Evolutionary conservation across 2,113 vertebrate species (phyloP).

Genomic region (Heloderma charlesbogerti): DNA sequence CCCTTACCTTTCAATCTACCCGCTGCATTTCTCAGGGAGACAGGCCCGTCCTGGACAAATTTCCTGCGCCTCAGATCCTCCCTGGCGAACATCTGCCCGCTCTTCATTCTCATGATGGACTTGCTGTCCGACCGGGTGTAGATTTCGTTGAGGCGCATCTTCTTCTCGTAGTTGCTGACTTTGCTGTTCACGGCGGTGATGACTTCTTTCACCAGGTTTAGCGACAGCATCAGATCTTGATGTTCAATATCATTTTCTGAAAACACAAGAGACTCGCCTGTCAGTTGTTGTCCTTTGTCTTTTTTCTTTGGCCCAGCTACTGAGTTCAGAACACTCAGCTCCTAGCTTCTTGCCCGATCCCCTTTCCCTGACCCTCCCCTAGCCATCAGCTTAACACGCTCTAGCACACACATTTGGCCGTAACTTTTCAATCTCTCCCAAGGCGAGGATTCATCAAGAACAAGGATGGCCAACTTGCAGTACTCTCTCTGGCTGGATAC

Average conservation of each 20-base stretch:
- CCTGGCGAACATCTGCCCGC: conserved; percentile 93
- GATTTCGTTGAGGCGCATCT: conserved; percentile 88
- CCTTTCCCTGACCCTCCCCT: conserved; percentile 5
- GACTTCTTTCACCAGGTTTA: conserved; percentile 89
- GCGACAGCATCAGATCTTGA: conserved; percentile 83
- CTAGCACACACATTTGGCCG: no score
- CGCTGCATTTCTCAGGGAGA: conserved; percentile 86
- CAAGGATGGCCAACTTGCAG: not conserved
- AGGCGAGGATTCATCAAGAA: not conserved
- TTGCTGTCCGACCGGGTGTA: conserved; percentile 91
- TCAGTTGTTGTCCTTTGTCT: not conserved
- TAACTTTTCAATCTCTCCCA: not conserved
- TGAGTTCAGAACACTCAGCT: not conserved
- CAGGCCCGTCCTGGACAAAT: conserved; percentile 88
- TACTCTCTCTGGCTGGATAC: not conserved
- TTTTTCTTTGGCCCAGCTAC: rapidly evolving
- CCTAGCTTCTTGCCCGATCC: not conserved
- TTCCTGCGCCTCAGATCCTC: conserved; percentile 92
- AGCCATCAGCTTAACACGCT: not conserved
- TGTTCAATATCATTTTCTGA: conserved; percentile 89
- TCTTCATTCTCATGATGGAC: conserved; percentile 97
- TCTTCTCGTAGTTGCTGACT: conserved; percentile 94
- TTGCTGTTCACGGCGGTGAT: conserved; percentile 91
- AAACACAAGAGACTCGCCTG: conserved; percentile 17
- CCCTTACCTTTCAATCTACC: conserved; percentile 89